Conservation (phyloP, 2,888 invertebrate genomes). For the Melipona beecheii region DNA sequence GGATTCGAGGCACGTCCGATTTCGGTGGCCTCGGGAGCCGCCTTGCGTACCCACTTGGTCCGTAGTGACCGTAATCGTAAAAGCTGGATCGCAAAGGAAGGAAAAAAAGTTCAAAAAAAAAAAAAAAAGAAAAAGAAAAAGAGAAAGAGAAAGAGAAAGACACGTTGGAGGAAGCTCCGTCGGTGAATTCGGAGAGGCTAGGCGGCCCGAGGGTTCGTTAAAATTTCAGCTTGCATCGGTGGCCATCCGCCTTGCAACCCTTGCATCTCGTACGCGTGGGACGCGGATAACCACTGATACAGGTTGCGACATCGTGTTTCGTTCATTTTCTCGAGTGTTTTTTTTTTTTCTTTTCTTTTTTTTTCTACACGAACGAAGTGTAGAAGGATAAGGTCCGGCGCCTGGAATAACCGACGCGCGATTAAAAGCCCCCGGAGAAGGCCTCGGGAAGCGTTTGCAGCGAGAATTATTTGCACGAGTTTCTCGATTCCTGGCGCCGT, state of each 20-base stretch:
- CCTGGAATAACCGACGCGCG: constrained; percentile 56
- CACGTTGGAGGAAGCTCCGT: constrained; percentile 29
- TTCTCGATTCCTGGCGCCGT: constrained; percentile 16
- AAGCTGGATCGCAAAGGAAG: background rate
- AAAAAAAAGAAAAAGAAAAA: background rate
- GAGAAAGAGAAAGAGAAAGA: background rate
- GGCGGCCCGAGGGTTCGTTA: constrained; percentile 60
- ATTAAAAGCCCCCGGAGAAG: constrained; percentile 57
- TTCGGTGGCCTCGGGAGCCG: constrained; percentile 54
- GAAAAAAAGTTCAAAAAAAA: background rate
- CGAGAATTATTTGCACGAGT: constrained; percentile 53
- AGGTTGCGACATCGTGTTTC: constrained; percentile 7
- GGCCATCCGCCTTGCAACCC: constrained; percentile 29
- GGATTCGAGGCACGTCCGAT: constrained; percentile 71
- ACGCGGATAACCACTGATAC: background rate
- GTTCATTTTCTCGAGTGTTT: constrained; percentile 17
- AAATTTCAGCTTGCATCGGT: constrained; percentile 71
- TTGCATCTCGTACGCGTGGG: background rate
- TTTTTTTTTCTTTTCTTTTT: background rate
- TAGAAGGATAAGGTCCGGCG: constrained; percentile 38
- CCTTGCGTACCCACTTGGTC: constrained; percentile 7
- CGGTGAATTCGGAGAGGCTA: constrained; percentile 52
- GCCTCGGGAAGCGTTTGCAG: background rate
- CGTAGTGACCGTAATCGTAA: constrained; percentile 30
- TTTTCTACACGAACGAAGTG: background rate